phyloP scores from a whole-genome alignment of 2,797 vertebrate genomes.

The Mus minutoides region DNA sequence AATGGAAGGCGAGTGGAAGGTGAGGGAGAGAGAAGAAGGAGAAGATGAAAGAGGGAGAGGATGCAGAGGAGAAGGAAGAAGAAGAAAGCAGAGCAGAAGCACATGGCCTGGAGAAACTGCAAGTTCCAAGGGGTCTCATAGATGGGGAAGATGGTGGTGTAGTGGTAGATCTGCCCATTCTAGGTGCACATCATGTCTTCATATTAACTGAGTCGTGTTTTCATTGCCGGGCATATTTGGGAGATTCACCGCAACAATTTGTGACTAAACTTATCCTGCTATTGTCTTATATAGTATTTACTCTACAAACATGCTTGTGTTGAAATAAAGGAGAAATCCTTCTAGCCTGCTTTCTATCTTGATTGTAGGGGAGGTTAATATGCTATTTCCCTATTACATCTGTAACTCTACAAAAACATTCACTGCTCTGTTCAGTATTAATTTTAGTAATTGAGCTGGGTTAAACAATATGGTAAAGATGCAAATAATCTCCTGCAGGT shows the following conservation, averaged over 20 bases:
- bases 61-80: too few species aligned
- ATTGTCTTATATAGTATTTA: background rate
- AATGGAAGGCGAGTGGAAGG: too few species aligned
- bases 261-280: background rate
- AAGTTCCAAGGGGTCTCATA: too few species aligned
- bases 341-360: background rate
- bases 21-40: too few species aligned
- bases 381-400: background rate
- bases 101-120: too few species aligned
- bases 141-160: too few species aligned
- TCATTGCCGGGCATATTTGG: too few species aligned
- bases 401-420: background rate
- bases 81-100: too few species aligned
- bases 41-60: too few species aligned
- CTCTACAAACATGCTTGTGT: slow-evolving; percentile 17
- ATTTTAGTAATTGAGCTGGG: background rate
- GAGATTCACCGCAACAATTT: background rate
- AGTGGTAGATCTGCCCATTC: too few species aligned
- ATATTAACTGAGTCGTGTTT: too few species aligned
- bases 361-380: slow-evolving; percentile 13
- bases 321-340: background rate
- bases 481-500: slow-evolving; percentile 42
- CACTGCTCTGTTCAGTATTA: background rate
- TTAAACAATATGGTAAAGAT: background rate
- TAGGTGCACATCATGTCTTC: too few species aligned